Evolutionary conservation across 2,888 invertebrate species (phyloP), one percentile per base, ranked within the genome.

Genomic region (Pecten maximus): DNA sequence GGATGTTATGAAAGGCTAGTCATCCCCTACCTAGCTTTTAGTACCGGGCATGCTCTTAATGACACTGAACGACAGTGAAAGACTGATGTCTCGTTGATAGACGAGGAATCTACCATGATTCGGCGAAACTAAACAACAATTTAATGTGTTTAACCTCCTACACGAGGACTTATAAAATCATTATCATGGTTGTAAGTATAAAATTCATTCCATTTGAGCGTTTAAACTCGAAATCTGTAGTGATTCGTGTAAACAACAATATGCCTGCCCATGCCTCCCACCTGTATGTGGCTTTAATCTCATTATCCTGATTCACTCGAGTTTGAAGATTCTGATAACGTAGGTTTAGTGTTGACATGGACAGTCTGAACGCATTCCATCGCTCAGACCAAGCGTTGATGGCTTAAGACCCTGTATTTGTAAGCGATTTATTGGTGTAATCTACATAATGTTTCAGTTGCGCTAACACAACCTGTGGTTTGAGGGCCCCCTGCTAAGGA

Each of bases 361-460:
- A 35, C 74, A 35, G 12, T 74, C 74, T 74, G 12, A 54, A 74
- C 74, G 60, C 60, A 74, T 74, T 74, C 74, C 74, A 74, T 10
- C 35, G 35, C 74, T 15, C 74, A 74, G 28, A 28, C 74, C 74
- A 74, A 74, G 35, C 28, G 74, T 35, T 74, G 74, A 74, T 74
- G 74, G 74, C 23, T 74, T 74, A 74, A 74, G 35, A 74, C 74
- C 44, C 28, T 74, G 74, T 28, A 35, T 74, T 74, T 74, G 28
- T 74, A 74, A 74, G 74, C 74, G 74, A 74, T 74, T 74, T 74
- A 74, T 74, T 74, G 74, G 35, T 23, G 74, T 74, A 74, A 74
- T 74, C 74, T 28, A 74, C 74, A 74, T 74, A 35, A 28, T 74
- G 35, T 74, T 74, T 35, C 74, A 74, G 35, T 60, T n/a, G 12